Evolutionary conservation across 2,888 invertebrate species (phyloP).

Genomic region (Ceraclea dissimilis): DNA sequence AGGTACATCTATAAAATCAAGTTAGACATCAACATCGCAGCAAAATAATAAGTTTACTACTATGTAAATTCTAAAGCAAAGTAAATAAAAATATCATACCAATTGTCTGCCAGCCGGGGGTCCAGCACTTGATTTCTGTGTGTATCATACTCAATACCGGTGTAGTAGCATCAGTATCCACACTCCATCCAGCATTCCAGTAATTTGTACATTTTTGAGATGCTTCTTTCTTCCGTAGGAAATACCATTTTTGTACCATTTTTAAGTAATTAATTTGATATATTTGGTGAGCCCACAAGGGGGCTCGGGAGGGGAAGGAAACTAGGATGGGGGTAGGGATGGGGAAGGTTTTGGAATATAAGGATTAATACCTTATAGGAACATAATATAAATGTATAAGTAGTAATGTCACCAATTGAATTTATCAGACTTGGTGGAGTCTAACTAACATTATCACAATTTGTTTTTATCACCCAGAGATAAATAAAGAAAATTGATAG

Average conservation of each 20-base stretch:
- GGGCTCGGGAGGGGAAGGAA: conserved; percentile 14
- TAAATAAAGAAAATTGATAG: neutral
- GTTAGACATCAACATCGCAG: no score
- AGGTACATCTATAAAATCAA: no score
- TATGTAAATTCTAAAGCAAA: no score
- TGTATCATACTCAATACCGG: no score
- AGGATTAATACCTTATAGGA: conserved; percentile 10
- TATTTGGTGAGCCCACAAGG: conserved; percentile 22
- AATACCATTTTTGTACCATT: neutral
- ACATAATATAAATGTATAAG: conserved; percentile 17
- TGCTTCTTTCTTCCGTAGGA: no score
- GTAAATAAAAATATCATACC: no score
- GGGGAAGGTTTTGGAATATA: neutral
- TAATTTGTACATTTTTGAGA: no score
- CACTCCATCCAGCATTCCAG: no score
- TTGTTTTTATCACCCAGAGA: conserved; percentile 12
- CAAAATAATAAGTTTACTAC: no score
- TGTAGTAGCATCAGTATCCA: no score
- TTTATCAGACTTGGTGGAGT: conserved; percentile 16
- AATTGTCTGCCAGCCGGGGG: no score
- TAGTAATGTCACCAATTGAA: conserved; percentile 8
- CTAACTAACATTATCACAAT: conserved; percentile 17
- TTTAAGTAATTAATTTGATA: conserved; percentile 7
- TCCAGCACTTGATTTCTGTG: no score
- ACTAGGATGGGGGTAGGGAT: conserved; percentile 1